Percentiles rank a stretch among this genome's conserved stretches.
These are phyloP conservation scores for Nyctibius grandis DNA, from an alignment of 2,797 vertebrate genomes.

Conservation along the genomic window DNA sequence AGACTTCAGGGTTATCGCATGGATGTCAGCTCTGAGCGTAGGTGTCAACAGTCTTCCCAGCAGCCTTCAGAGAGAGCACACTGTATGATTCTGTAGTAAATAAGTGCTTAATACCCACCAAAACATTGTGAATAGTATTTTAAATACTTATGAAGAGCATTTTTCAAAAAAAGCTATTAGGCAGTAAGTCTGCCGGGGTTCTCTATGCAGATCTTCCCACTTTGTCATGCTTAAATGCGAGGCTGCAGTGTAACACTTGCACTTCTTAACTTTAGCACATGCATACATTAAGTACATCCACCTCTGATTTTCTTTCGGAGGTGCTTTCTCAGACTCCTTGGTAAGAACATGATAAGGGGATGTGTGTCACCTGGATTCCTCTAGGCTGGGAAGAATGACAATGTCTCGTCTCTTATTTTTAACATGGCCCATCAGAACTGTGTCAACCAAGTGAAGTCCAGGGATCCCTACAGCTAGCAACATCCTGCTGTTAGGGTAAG, in stretches of 20 bases:
- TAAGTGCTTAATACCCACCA: not conserved
- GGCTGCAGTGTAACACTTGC: not conserved
- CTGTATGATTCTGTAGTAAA: not conserved
- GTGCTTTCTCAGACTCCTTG: not conserved
- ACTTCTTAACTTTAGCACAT: not conserved
- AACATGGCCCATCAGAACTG: not conserved
- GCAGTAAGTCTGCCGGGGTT: not conserved
- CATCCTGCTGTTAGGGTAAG: not conserved
- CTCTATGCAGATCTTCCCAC: not conserved
- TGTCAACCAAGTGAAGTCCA: not conserved
- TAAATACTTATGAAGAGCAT: not conserved
- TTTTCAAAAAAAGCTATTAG: not conserved
- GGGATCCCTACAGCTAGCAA: not conserved
- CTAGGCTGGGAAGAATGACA: not conserved
- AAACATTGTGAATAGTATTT: not conserved
- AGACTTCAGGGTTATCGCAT: not conserved
- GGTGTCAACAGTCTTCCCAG: not conserved
- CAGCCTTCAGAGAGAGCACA: not conserved
- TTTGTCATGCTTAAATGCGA: not conserved
- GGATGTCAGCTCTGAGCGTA: not conserved
- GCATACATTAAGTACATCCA: not conserved
- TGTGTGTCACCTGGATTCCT: not conserved
- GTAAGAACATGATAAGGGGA: not conserved
- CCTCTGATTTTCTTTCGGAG: not conserved
- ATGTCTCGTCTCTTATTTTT: not conserved